Evolutionary conservation across 2,797 vertebrate species (phyloP), one percentile per base, ranked within the genome.

Genomic region (Erithacus rubecula): DNA sequence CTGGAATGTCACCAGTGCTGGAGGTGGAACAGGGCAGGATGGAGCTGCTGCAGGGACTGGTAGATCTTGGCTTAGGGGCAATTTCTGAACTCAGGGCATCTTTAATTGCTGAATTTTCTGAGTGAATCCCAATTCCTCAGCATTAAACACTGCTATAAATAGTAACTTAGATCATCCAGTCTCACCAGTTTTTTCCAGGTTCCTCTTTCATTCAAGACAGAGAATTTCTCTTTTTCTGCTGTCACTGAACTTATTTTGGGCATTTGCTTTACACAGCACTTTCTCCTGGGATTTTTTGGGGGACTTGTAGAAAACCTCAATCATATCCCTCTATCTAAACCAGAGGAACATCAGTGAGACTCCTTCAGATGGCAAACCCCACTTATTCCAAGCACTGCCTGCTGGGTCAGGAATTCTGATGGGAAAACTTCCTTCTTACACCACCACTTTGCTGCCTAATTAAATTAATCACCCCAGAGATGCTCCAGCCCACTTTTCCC

Each of bases 231-330:
- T 37, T 1, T 89, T 91, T 94, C 68, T 74, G 20, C 21, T 83
- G 12, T 46, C 32, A 55, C 22, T 0, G 2, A 12, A 37, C 32
- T n/a, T 91, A 89, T 94, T 89, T 87, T 64, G 49, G 68, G 41
- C 44, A 20, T 41, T 89, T 87, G 41, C 41, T 89, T 93, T 63
- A 67, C 59, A 95, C 59, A 87, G 60, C 93, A 95, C 91, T 95
- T 96, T 95, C 94, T 91, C 68, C 49, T 30, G 91, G 75, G 47
- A 36, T 30, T 92, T 95, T 90, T 5, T 1, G 0, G 27, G 49
- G 49, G 27, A n/a, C 6, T 63, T 44, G 17, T 24, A 72, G 83
- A 59, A 90, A 75, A 30, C 6, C 7, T 84, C 36, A 44, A 1
- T 64, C 44, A 11, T 12, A 75, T 43, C 47, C 22, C 52, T 44